Evolutionary conservation across 2,797 vertebrate species (phyloP), one percentile per base, ranked within the genome.

Genomic region (Poliocrania exsul): DNA sequence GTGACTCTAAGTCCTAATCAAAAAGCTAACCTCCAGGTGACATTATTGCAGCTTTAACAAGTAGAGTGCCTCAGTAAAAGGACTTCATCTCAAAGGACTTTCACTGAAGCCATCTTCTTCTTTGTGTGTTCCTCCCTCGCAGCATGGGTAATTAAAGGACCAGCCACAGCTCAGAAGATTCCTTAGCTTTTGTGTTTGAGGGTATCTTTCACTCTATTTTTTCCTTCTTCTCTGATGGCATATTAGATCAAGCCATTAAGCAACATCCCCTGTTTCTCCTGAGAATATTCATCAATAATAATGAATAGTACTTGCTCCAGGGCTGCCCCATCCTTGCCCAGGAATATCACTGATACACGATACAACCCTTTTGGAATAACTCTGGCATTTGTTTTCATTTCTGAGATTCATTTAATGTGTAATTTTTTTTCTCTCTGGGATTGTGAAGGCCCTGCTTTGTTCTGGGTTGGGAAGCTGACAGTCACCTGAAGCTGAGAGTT

Each of bases 241-340:
- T 81, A 65, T 96, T 82, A 94, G 86, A 96, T 93, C 95, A 94
- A 96, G 90, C 77, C 82, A 91, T 97, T 96, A 95, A 94, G 80
- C 94, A 95, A 78, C 88, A 95, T 77, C 81, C 82, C 75, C 92
- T 86, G 74, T 81, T 88, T 91, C 93, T 85, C 97, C 72, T 90
- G 96, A 83, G 97, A 96, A 64, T 88, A 92, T 91, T 92, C 88
- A 94, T 96, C 96, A 88, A 91, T 92, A 94, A 90, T 94, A 95
- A 96, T 83, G 95, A 94, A 92, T 65, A 75, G 86, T 25, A 5
- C 65, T 93, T 87, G 83, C 88, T 91, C 54, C 79, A 62, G 75
- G 92, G 85, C 86, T 91, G 88, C 78, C 83, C 78, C 78, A 61
- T 88, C 86, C 90, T 95, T 92, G 87, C 91, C 92, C 78, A 88